A percentile compares a stretch with the other conserved stretches of the same genome.
phyloP scores from a whole-genome alignment of 2,888 invertebrate species.

The Andrena bucephala region DNA sequence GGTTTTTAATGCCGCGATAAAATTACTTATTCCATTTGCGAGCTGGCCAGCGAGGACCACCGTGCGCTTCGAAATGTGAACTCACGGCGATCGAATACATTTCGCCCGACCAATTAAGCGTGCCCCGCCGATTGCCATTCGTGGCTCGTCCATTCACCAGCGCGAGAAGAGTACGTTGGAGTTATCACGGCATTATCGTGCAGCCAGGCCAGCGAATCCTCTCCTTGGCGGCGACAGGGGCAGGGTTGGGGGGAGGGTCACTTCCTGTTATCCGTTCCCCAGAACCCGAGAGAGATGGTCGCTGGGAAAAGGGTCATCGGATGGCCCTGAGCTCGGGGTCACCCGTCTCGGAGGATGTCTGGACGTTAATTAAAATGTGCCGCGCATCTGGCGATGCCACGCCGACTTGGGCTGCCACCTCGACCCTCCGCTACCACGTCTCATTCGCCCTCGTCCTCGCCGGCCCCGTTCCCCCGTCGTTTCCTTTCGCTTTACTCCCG shows the following conservation, averaged over 20 bases:
- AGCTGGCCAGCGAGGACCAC: not conserved
- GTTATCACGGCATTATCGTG: slow-evolving; percentile 45
- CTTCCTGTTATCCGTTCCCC: slow-evolving; percentile 69
- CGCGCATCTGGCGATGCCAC: slow-evolving; percentile 80
- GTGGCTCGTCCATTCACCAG: slow-evolving; percentile 1
- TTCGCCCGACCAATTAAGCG: slow-evolving; percentile 1
- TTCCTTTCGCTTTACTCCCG: slow-evolving; percentile 35
- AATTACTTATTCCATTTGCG: slow-evolving; percentile 23
- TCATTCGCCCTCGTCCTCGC: slow-evolving; percentile 1
- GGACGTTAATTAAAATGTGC: slow-evolving; percentile 83
- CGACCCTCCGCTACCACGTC: slow-evolving; percentile 20
- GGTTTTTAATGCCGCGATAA: slow-evolving; percentile 10
- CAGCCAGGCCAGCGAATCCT: slow-evolving; percentile 42
- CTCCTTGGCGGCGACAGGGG: slow-evolving; percentile 23
- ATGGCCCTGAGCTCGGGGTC: slow-evolving; percentile 79
- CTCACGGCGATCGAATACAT: not conserved
- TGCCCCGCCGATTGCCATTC: slow-evolving; percentile 29
- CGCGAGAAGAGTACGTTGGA: slow-evolving; percentile 14
- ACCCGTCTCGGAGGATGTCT: slow-evolving; percentile 82
- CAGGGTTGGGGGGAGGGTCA: slow-evolving; percentile 32
- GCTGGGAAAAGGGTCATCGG: slow-evolving; percentile 74
- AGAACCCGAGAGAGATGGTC: slow-evolving; percentile 42
- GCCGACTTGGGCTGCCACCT: slow-evolving; percentile 50
- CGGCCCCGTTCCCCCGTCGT: slow-evolving; percentile 21
- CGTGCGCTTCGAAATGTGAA: slow-evolving; percentile 8